A percentile compares a stretch with the other conserved stretches of the same genome.
Conservation (phyloP, 2,888 invertebrate species). For the Andrena haemorrhoa region DNA sequence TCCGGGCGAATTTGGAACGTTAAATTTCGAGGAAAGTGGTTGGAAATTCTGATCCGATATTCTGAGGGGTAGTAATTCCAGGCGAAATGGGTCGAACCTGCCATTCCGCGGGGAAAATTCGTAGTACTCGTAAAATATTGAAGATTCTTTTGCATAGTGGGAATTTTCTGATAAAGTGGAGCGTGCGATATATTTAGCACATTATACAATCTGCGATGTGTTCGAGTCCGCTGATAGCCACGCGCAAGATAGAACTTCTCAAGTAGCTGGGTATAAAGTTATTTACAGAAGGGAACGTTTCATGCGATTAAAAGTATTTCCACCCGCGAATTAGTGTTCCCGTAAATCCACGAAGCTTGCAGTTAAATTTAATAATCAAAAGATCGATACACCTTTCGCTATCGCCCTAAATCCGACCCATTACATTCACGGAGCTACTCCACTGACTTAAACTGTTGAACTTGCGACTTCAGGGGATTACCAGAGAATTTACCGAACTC, state of each 20-base stretch:
- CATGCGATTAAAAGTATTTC: constrained; percentile 31
- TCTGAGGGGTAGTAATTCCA: background rate
- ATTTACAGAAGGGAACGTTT: constrained; percentile 5
- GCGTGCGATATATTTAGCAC: background rate
- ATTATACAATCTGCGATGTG: background rate
- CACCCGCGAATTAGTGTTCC: constrained; percentile 8
- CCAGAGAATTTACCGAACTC: constrained; percentile 74
- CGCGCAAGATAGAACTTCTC: background rate
- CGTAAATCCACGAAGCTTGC: constrained; percentile 7
- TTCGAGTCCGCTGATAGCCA: background rate
- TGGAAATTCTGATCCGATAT: constrained; percentile 2
- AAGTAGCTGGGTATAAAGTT: background rate
- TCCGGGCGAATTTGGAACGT: background rate
- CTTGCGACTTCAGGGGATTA: constrained; percentile 83
- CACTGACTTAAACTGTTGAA: constrained; percentile 82
- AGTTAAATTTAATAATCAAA: constrained; percentile 73
- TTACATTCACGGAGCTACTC: constrained; percentile 74
- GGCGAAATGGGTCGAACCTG: background rate
- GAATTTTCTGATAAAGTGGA: background rate
- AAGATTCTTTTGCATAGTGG: background rate
- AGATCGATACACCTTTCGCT: constrained; percentile 70
- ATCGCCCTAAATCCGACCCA: constrained; percentile 74
- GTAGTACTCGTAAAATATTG: background rate
- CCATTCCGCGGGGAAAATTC: background rate
- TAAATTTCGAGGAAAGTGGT: background rate